These are phyloP conservation scores for Torymus aiolomorphi DNA, from an alignment of 2,888 invertebrate genomes.

Conservation along the genomic window DNA sequence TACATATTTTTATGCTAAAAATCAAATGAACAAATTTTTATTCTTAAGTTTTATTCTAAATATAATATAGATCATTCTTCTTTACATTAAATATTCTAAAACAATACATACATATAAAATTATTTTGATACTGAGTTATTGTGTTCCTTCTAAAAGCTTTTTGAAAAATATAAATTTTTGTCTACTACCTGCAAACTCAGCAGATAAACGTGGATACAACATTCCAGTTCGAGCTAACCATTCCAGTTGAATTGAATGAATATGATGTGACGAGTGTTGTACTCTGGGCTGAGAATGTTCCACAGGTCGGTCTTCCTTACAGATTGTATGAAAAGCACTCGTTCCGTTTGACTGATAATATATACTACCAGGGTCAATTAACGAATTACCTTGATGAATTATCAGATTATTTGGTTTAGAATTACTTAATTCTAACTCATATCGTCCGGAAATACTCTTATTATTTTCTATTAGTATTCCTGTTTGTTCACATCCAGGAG, in stretches of 20 bases:
- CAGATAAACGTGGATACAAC: constrained; percentile 91
- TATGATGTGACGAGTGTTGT: constrained; percentile 80
- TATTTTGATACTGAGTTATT: no score
- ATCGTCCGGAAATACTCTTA: constrained; percentile 59
- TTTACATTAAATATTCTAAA: no score
- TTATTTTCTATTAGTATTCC: constrained; percentile 59
- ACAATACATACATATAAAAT: no score
- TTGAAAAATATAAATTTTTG: constrained; percentile 1
- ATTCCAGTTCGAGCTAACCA: constrained; percentile 94
- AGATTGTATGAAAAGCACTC: constrained; percentile 76
- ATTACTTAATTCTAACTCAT: constrained; percentile 60
- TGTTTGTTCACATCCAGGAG: constrained; percentile 87
- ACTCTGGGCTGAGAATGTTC: constrained; percentile 67
- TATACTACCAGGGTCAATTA: constrained; percentile 70
- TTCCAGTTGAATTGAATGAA: constrained; percentile 84
- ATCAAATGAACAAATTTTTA: no score
- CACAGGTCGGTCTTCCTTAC: constrained; percentile 76
- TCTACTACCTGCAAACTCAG: constrained; percentile 84
- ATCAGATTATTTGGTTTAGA: constrained; percentile 70
- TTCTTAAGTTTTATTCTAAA: no score
- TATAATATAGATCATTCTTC: no score
- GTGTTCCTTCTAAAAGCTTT: no score
- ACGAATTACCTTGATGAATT: constrained; percentile 69
- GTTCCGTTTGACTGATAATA: constrained; percentile 70
- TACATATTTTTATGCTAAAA: no score